Evolutionary conservation across 2,113 vertebrate genomes (phyloP).

Genomic region (Perca flavescens): DNA sequence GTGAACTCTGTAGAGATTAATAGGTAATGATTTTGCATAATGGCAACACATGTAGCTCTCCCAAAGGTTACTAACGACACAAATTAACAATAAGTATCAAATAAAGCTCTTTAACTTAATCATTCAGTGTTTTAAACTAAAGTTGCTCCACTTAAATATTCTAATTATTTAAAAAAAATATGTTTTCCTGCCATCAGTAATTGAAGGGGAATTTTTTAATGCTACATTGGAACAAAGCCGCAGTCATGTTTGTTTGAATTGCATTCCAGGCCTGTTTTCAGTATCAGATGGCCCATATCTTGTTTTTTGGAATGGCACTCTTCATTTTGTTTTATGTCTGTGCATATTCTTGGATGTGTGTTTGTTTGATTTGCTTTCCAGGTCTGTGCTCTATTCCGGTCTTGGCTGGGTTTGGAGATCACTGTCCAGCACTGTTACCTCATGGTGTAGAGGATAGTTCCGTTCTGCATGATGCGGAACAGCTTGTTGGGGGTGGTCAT

Average conservation of each 20-base stretch:
- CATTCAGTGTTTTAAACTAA: constrained; percentile 36
- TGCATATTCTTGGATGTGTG: constrained; percentile 68
- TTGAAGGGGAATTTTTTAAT: constrained; percentile 4
- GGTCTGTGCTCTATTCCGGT: constrained; percentile 74
- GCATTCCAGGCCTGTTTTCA: constrained; percentile 66
- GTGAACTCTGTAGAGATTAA: background rate
- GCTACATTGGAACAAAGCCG: constrained; percentile 58
- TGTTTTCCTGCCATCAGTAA: constrained; percentile 35
- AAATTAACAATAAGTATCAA: background rate
- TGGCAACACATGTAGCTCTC: background rate
- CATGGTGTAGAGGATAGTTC: constrained; percentile 91
- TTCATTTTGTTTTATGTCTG: constrained; percentile 64
- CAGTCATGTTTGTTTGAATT: constrained; percentile 70
- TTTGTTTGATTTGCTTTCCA: constrained; percentile 69
- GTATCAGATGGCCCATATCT: constrained; percentile 73
- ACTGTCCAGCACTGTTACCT: constrained; percentile 78
- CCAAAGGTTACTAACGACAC: background rate
- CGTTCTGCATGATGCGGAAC: constrained; percentile 90
- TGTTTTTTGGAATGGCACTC: constrained; percentile 66
- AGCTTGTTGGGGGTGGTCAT: constrained; percentile 91
- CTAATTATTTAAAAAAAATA: constrained; percentile 7
- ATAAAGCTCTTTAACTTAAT: background rate
- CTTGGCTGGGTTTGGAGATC: constrained; percentile 63
- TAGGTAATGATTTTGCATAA: background rate
- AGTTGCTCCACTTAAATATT: constrained; percentile 25